These are phyloP conservation scores for Tipula lateralis DNA, from an alignment of 2,888 invertebrate genomes.

Conservation along the genomic window DNA sequence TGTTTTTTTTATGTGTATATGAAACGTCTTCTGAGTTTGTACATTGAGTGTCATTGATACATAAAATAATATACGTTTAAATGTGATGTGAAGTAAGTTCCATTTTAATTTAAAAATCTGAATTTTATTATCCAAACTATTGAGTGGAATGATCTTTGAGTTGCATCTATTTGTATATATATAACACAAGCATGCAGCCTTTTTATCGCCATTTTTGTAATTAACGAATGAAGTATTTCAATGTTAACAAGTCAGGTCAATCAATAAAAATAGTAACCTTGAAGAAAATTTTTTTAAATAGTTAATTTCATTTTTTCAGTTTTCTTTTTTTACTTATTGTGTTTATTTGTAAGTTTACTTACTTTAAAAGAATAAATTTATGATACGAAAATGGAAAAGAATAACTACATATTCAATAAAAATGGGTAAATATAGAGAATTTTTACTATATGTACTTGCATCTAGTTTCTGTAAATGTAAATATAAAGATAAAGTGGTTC, in stretches of 20 bases:
- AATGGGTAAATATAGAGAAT: not conserved
- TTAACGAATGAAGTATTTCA: not conserved
- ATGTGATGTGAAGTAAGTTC: not conserved
- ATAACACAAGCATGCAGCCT: not conserved
- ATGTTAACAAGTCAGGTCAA: conserved; percentile 24
- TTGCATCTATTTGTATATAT: not conserved
- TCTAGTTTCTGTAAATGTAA: not conserved
- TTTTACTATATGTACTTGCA: not conserved
- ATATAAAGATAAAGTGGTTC: no score
- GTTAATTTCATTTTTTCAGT: not conserved
- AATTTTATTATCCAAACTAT: not conserved
- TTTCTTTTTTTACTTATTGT: not conserved
- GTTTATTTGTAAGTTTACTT: not conserved
- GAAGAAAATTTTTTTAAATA: not conserved
- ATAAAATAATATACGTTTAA: not conserved
- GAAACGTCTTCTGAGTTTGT: not conserved
- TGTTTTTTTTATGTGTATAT: not conserved
- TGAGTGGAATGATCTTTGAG: not conserved
- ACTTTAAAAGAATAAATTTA: not conserved
- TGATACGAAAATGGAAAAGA: not conserved
- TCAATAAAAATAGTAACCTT: conserved; percentile 24
- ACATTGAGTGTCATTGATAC: not conserved
- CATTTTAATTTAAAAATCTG: not conserved
- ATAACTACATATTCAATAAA: not conserved
- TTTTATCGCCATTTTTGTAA: not conserved